Conservation (phyloP, 1,140 invertebrate genomes). For the Portunus trituberculatus region DNA sequence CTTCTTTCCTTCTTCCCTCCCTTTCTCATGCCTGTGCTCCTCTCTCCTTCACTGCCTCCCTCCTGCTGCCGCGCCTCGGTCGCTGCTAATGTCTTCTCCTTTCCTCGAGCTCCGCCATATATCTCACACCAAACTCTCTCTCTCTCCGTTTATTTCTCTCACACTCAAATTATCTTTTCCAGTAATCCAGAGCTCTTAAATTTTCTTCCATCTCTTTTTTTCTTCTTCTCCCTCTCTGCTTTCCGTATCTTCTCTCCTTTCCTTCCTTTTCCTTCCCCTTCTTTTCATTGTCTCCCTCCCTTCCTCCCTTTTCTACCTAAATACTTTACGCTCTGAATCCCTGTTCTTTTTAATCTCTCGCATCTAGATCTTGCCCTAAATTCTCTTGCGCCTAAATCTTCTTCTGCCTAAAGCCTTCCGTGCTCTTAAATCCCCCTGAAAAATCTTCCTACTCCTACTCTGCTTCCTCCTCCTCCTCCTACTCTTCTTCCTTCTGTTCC, state of each 20-base stretch:
- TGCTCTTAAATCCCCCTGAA: slow-evolving; percentile 37
- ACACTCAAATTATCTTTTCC: slow-evolving; percentile 57
- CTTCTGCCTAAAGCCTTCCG: slow-evolving; percentile 38
- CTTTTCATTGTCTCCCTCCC: too few relatives aligned
- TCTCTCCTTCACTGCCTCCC: neutral
- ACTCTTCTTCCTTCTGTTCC: neutral
- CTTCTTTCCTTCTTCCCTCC: neutral
- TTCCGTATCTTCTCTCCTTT: too few relatives aligned
- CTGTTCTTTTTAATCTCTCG: slow-evolving; percentile 54
- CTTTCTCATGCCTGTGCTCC: neutral
- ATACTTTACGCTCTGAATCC: slow-evolving; percentile 47
- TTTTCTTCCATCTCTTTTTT: neutral
- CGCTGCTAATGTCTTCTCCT: slow-evolving; percentile 20
- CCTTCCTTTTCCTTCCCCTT: too few relatives aligned
- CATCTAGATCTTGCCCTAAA: slow-evolving; percentile 49
- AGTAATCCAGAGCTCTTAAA: slow-evolving; percentile 56
- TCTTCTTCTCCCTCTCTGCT: neutral
- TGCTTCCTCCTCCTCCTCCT: neutral
- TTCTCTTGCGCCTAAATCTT: slow-evolving; percentile 51
- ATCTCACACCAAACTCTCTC: slow-evolving; percentile 30
- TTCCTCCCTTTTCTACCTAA: neutral
- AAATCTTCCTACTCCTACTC: neutral
- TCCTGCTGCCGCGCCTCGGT: neutral
- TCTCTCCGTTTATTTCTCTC: slow-evolving; percentile 45
- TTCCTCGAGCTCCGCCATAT: neutral